Percentiles rank a stretch among this genome's conserved stretches.
Evolutionary conservation across 2,797 vertebrate species (phyloP).

Genomic region (Crax fasciolata): DNA sequence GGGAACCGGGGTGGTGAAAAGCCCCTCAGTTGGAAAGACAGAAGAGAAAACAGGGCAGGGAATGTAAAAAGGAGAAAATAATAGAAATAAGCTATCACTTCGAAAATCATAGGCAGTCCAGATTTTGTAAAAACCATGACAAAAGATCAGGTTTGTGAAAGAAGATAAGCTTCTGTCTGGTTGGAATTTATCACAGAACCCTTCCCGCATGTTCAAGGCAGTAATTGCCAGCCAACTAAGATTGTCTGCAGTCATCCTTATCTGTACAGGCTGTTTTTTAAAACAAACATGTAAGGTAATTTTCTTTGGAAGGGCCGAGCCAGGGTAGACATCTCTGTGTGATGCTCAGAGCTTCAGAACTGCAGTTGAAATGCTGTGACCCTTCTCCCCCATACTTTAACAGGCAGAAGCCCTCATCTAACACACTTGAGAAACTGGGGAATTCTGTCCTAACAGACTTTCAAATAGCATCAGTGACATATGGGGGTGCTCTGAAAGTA

Average conservation of each 20-base stretch:
- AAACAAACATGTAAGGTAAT: not conserved
- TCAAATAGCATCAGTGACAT: not conserved
- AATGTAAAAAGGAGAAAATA: not conserved
- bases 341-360: not conserved
- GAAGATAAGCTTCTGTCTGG: not conserved
- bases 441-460: not conserved
- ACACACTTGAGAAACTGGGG: not conserved
- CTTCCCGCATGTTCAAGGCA: not conserved
- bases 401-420: not conserved
- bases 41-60: not conserved
- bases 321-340: not conserved
- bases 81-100: not conserved
- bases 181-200: not conserved
- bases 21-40: not conserved
- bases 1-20: not conserved
- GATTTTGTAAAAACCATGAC: not conserved
- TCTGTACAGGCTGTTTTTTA: not conserved
- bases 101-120: not conserved
- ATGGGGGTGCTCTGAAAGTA: no score
- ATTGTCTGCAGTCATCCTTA: not conserved
- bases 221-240: not conserved
- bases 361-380: not conserved
- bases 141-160: not conserved
- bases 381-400: not conserved
- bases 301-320: not conserved